These are phyloP conservation scores for Hirtodrosophila cameraria DNA, from an alignment of 2,888 invertebrate genomes.

Conservation along the genomic window DNA sequence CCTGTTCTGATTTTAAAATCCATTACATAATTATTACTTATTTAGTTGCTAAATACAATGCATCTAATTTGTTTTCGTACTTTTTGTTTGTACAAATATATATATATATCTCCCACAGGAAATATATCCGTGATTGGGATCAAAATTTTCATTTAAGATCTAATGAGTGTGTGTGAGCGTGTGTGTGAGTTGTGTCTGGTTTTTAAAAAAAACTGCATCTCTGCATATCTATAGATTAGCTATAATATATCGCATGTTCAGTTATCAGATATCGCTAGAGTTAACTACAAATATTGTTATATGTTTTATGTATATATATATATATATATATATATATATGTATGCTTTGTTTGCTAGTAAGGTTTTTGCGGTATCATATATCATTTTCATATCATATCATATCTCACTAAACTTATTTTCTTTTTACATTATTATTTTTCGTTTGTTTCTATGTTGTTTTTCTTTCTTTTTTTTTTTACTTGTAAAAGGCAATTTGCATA, in stretches of 20 bases:
- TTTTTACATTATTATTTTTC: conserved; percentile 32
- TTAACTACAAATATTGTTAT: conserved; percentile 44
- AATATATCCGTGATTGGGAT: conserved; percentile 5
- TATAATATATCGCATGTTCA: conserved; percentile 58
- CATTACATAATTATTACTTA: conserved; percentile 29
- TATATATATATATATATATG: conserved; percentile 41
- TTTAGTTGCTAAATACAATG: conserved; percentile 46
- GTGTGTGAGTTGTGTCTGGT: conserved; percentile 12
- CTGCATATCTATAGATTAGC: conserved; percentile 37
- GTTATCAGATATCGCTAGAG: conserved; percentile 55
- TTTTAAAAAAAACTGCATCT: conserved; percentile 25
- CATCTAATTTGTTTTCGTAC: conserved; percentile 32
- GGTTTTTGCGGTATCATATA: conserved; percentile 71
- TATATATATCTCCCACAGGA: conserved; percentile 3
- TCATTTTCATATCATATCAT: conserved; percentile 12
- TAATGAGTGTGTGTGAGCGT: conserved; percentile 47
- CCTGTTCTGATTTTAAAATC: conserved; percentile 53
- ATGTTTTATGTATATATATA: conserved; percentile 23
- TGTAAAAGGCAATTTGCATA: conserved; percentile 58
- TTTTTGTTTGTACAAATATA: conserved; percentile 41
- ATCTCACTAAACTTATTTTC: conserved; percentile 41
- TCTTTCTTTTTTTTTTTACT: conserved; percentile 11
- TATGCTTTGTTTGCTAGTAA: conserved; percentile 75
- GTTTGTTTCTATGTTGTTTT: conserved; percentile 1
- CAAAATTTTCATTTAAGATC: conserved; percentile 25